Evolutionary conservation across 2,797 vertebrate genomes (phyloP).

Genomic region (Otus scops): DNA sequence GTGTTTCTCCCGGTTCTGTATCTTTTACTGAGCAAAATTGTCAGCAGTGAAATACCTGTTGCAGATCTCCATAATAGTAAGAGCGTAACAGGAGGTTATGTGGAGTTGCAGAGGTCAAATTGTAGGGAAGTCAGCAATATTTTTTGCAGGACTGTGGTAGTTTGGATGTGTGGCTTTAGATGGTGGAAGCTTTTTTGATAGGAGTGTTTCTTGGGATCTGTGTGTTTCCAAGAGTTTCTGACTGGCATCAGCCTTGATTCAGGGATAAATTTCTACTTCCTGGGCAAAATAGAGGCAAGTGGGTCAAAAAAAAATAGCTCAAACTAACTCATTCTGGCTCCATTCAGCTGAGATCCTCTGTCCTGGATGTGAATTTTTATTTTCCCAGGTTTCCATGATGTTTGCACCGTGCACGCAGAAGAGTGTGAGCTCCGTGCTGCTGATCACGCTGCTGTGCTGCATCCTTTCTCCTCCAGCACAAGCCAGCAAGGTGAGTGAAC

Average conservation of each 20-base stretch:
- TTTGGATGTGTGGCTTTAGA: not conserved
- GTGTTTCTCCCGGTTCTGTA: not conserved
- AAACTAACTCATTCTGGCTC: rapidly evolving
- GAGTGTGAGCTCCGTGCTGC: conserved; percentile 26
- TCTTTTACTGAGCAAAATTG: not conserved
- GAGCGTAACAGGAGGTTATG: not conserved
- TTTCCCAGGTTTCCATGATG: conserved; percentile 36
- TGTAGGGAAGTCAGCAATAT: not conserved
- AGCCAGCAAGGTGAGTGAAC: conserved; percentile 68
- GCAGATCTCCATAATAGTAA: not conserved
- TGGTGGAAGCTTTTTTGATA: not conserved
- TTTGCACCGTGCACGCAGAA: not conserved
- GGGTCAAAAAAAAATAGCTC: not conserved
- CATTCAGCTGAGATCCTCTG: not conserved
- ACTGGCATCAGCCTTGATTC: not conserved
- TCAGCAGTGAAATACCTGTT: not conserved
- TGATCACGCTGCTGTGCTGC: conserved; percentile 52
- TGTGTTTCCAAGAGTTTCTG: not conserved
- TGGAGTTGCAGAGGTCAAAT: not conserved
- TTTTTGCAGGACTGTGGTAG: not conserved
- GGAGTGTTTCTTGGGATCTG: not conserved
- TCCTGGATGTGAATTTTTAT: not conserved
- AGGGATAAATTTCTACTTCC: not conserved
- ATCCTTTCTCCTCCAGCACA: conserved; percentile 53
- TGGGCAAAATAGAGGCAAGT: not conserved